Evolutionary conservation across 2,888 invertebrate species (phyloP).

Genomic region (Lysandra bellargus): DNA sequence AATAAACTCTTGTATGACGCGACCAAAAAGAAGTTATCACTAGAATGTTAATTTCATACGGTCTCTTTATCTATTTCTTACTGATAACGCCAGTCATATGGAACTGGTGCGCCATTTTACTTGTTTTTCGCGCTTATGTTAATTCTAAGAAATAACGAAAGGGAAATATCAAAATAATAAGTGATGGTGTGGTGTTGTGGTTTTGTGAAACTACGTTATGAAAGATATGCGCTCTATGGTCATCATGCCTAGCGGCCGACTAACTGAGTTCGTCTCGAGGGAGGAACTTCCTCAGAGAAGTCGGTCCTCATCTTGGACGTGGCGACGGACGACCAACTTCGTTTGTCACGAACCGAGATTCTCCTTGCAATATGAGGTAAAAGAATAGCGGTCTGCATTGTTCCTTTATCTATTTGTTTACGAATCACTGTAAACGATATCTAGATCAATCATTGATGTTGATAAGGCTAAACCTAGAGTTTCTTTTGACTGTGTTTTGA

Average conservation of each 20-base stretch:
- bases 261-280: slow-evolving; percentile 51
- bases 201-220: slow-evolving; percentile 54
- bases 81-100: slow-evolving; percentile 75
- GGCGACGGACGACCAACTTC: slow-evolving; percentile 55
- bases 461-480: not conserved
- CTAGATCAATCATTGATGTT: slow-evolving; percentile 9
- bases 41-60: slow-evolving; percentile 66
- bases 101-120: slow-evolving; percentile 56
- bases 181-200: slow-evolving; percentile 61
- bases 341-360: slow-evolving; percentile 63
- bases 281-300: slow-evolving; percentile 53
- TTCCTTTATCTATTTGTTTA: not conserved
- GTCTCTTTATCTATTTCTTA: slow-evolving; percentile 66
- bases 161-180: slow-evolving; percentile 37
- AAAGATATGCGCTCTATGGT: slow-evolving; percentile 58
- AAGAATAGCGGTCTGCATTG: not conserved
- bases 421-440: not conserved
- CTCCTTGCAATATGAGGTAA: slow-evolving; percentile 68
- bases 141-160: slow-evolving; percentile 38
- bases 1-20: slow-evolving; percentile 52
- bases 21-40: slow-evolving; percentile 60
- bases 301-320: slow-evolving; percentile 67
- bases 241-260: slow-evolving; percentile 61
- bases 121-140: slow-evolving; percentile 44
- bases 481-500: not conserved